A percentile compares a stretch with the other conserved stretches of the same genome.
Evolutionary conservation across 1,140 invertebrate species (phyloP).

Genomic region (Pollicipes pollicipes): DNA sequence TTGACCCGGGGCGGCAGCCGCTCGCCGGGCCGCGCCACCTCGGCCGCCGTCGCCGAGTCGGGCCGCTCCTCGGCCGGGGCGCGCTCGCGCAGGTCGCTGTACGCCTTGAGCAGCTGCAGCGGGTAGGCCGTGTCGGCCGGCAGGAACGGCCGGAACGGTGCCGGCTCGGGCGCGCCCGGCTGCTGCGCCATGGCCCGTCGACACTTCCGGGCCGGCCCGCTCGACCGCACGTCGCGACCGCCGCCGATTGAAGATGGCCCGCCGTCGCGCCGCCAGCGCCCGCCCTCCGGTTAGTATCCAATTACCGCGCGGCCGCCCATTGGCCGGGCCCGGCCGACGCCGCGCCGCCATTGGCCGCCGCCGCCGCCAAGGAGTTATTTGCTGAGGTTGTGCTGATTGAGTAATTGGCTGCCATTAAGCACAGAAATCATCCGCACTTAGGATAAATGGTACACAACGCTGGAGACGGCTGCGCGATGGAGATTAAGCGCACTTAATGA

Average conservation of each 20-base stretch:
- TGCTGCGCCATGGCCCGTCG: too few species aligned
- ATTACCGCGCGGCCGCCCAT: neutral
- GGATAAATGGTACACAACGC: neutral
- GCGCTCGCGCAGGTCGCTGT: neutral
- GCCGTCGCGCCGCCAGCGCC: neutral
- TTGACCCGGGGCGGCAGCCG: neutral
- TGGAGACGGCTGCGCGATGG: neutral
- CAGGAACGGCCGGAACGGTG: neutral
- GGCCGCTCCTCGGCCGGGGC: too few species aligned
- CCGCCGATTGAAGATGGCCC: neutral
- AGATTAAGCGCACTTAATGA: neutral
- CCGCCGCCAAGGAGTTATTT: neutral
- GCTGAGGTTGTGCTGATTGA: neutral
- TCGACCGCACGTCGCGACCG: neutral
- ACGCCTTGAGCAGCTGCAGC: neutral
- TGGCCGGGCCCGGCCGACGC: neutral
- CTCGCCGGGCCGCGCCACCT: too few species aligned
- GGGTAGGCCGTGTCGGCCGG: neutral
- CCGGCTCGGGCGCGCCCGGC: too few species aligned
- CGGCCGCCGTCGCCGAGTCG: too few species aligned
- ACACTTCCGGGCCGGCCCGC: too few species aligned
- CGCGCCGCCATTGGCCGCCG: neutral
- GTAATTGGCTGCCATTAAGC: constrained; percentile 1
- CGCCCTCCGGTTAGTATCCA: neutral
- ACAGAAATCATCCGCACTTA: neutral